phyloP scores from a whole-genome alignment of 2,113 vertebrate species.

The Heteronetta atricapilla region DNA sequence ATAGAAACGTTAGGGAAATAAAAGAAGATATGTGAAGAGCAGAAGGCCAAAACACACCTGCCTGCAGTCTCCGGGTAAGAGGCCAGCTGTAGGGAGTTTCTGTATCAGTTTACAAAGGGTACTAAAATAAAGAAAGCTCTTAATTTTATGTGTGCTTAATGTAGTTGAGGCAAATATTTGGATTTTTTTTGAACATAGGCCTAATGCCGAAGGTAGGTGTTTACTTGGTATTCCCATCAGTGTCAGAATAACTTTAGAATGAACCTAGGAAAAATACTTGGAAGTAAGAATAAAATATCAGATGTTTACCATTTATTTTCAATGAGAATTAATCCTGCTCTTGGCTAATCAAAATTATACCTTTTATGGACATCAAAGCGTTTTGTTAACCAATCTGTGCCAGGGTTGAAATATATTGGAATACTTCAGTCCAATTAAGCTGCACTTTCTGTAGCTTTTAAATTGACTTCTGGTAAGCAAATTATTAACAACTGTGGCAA shows the following conservation, averaged over 20 bases:
- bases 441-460: not conserved
- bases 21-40: not conserved
- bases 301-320: not conserved
- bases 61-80: not conserved
- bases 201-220: not conserved
- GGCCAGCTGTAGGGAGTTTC: not conserved
- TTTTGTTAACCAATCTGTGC: not conserved
- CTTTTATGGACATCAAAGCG: not conserved
- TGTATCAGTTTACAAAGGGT: not conserved
- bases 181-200: not conserved
- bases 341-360: not conserved
- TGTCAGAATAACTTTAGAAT: not conserved
- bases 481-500: not conserved
- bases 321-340: not conserved
- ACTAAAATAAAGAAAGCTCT: not conserved
- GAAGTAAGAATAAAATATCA: not conserved
- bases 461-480: not conserved
- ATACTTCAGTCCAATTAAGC: not conserved
- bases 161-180: not conserved
- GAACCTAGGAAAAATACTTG: not conserved
- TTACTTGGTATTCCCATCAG: not conserved
- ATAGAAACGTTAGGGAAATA: accelerated
- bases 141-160: not conserved
- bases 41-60: too few relatives aligned
- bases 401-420: not conserved